A percentile compares a stretch with the other conserved stretches of the same genome.
These are phyloP conservation scores for Pygoscelis antarcticus DNA, from an alignment of 2,113 vertebrate genomes.

Conservation along the genomic window DNA sequence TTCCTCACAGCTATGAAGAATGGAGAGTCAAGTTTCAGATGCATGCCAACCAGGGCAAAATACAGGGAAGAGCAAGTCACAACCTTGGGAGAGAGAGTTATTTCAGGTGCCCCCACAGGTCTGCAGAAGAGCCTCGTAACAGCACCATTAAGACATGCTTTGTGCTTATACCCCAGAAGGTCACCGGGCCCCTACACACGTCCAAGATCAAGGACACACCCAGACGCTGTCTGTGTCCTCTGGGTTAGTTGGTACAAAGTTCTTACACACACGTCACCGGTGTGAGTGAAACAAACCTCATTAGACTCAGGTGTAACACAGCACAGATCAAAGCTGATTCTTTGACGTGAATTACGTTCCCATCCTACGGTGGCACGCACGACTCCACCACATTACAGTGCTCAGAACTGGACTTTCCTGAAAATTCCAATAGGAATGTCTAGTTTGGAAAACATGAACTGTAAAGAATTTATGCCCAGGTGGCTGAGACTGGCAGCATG, in stretches of 20 bases:
- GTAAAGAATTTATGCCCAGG: neutral
- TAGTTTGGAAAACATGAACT: neutral
- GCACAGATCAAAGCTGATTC: neutral
- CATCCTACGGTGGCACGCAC: neutral
- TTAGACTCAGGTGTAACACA: neutral
- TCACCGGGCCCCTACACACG: accelerated
- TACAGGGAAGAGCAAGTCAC: neutral
- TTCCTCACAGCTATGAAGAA: neutral
- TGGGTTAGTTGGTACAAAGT: neutral
- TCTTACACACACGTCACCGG: neutral
- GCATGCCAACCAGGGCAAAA: neutral
- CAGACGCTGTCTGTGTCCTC: neutral
- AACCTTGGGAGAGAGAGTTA: neutral
- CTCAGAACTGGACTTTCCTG: neutral
- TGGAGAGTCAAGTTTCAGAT: neutral
- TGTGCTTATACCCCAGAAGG: neutral
- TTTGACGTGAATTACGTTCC: neutral
- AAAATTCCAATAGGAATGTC: neutral
- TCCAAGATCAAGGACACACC: neutral
- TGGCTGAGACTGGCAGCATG: neutral
- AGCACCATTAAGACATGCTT: accelerated
- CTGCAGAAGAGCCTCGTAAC: neutral
- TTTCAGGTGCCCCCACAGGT: neutral
- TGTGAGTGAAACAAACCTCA: neutral
- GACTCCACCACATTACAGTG: neutral